These are phyloP conservation scores for Capitella teleta DNA, from an alignment of 1,140 invertebrate genomes.

Conservation along the genomic window DNA sequence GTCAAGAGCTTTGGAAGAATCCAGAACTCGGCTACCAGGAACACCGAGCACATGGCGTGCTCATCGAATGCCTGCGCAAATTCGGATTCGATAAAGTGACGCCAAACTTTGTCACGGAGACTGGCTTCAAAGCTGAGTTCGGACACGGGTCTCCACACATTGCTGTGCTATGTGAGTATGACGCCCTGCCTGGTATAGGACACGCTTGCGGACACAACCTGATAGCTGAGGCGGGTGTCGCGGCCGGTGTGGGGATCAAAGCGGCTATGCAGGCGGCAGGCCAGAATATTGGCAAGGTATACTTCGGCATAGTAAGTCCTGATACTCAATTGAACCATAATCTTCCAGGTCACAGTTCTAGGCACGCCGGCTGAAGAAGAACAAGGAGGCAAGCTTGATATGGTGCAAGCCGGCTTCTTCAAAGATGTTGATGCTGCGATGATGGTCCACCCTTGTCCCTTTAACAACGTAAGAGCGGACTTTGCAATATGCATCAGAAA, in stretches of 20 bases:
- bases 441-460: slow-evolving; percentile 40
- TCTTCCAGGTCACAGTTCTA: slow-evolving; percentile 36
- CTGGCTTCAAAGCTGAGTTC: slow-evolving; percentile 1
- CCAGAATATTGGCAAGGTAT: too few relatives aligned
- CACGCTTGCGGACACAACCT: slow-evolving; percentile 44
- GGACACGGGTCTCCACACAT: slow-evolving; percentile 17
- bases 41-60: slow-evolving; percentile 3
- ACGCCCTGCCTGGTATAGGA: slow-evolving; percentile 41
- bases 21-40: slow-evolving; percentile 6
- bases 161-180: slow-evolving; percentile 41
- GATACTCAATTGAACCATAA: too few relatives aligned
- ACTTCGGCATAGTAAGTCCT: too few relatives aligned
- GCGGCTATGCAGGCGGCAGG: too few relatives aligned
- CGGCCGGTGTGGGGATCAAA: slow-evolving; percentile 32
- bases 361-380: slow-evolving; percentile 43
- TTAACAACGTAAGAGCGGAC: slow-evolving; percentile 4
- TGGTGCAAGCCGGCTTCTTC: slow-evolving; percentile 36
- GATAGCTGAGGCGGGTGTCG: slow-evolving; percentile 40
- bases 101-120: not conserved
- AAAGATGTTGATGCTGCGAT: slow-evolving; percentile 36
- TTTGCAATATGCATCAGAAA: too few relatives aligned
- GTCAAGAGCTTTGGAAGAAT: slow-evolving; percentile 8
- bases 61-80: not conserved
- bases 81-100: not conserved
- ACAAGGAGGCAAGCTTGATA: slow-evolving; percentile 38